Evolutionary conservation across 2,888 invertebrate species (phyloP), one percentile per base, ranked within the genome.

Genomic region (Pseudococcus viburni): DNA sequence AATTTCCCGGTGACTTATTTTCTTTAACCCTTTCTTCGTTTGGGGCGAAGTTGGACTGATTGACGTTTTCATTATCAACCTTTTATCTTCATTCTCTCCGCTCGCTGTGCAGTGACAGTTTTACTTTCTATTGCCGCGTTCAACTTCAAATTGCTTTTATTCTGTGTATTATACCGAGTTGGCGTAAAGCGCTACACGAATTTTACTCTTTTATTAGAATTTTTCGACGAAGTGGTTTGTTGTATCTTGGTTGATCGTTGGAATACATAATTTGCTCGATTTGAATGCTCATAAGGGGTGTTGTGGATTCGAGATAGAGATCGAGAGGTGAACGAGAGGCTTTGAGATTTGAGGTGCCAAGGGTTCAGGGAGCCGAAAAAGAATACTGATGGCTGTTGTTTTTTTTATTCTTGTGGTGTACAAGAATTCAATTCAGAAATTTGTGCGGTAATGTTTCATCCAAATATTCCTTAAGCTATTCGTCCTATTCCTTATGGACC

Each of bases 61-160:
- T 73, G 73, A 73, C 73, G 73, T 73, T 73, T 73, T 73, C 73
- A 33, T 33, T 73, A 73, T 73, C 73, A 73, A 73, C 33, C 73
- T 73, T 73, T 73, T 73, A 73, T 73, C 73, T 73, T 73, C 73
- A 33, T 73, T 73, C 73, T 73, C 11, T 73, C 12, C 33, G 15
- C 73, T 26, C 73, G 15, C 73, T 33, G 17, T 33, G 15, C 15
- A 17, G 73, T 73, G 73, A 33, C 73, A 73, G 73, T 73, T 73
- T 73, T 33, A 73, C 73, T 73, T 73, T 73, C 73, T 17, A 73
- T 73, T 33, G 73, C 73, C 3, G 73, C 39, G 73, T 73, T 73
- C 73, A 26, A 68, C 26, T 68, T 68, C 68, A 33, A 73, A 73
- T 73, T 73, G 73, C 33, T 73, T 73, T 73, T 33, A 33, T 73